phyloP scores from a whole-genome alignment of 2,797 vertebrate species.

The Gymnodraco acuticeps region DNA sequence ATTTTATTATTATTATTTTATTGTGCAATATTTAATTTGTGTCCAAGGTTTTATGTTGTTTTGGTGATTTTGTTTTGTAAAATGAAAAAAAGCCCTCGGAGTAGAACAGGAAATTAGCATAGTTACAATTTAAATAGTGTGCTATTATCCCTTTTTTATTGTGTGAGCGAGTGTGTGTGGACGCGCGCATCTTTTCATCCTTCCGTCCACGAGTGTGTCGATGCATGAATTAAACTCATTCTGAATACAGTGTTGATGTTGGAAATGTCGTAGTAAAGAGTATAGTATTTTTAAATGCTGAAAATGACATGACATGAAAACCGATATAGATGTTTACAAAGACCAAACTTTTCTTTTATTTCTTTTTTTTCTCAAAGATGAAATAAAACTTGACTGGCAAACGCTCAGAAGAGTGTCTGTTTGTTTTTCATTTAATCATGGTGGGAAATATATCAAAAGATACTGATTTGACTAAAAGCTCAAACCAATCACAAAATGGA shows the following conservation, averaged over 20 bases:
- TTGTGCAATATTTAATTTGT: too few relatives aligned
- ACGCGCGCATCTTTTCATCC: slow-evolving; percentile 40
- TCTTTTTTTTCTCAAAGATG: slow-evolving; percentile 58
- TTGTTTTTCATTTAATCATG: background rate
- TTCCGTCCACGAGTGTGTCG: slow-evolving; percentile 60
- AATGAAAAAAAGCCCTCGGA: too few relatives aligned
- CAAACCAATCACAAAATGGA: slow-evolving; percentile 5
- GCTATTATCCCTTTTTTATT: too few relatives aligned
- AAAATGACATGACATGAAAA: slow-evolving; percentile 69
- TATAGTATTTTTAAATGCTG: slow-evolving; percentile 73
- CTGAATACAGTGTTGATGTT: slow-evolving; percentile 73
- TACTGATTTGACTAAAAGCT: slow-evolving; percentile 12
- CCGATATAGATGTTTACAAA: slow-evolving; percentile 74
- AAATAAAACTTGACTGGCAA: slow-evolving; percentile 74
- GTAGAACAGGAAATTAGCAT: too few relatives aligned
- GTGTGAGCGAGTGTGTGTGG: background rate
- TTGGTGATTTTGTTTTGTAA: too few relatives aligned
- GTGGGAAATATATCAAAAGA: background rate
- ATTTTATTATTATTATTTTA: too few relatives aligned
- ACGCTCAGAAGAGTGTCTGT: slow-evolving; percentile 30
- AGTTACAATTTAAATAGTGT: too few relatives aligned
- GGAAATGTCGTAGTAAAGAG: slow-evolving; percentile 75
- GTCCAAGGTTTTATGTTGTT: too few relatives aligned
- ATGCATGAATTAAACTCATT: slow-evolving; percentile 77
- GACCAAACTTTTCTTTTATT: slow-evolving; percentile 69